Conservation (phyloP, 2,797 vertebrate genomes). For the Acipenser oxyrinchus region DNA sequence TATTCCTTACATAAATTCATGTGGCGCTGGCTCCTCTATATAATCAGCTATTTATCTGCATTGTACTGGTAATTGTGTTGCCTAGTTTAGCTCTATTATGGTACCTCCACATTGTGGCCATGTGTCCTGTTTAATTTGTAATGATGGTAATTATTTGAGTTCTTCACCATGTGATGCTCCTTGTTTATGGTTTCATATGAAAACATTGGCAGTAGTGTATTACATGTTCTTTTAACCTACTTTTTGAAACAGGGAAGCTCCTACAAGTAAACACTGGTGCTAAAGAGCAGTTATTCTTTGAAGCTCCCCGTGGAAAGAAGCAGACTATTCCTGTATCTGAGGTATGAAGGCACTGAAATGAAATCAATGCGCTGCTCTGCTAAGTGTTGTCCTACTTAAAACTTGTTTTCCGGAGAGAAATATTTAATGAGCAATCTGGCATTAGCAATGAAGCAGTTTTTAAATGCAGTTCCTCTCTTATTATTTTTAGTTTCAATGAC, state of each 20-base stretch:
- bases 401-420: conserved; percentile 23
- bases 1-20: too few species aligned
- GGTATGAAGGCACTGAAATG: conserved; percentile 56
- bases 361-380: conserved; percentile 14
- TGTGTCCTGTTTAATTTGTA: too few species aligned
- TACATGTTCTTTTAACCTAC: conserved; percentile 15
- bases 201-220: neutral
- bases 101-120: too few species aligned
- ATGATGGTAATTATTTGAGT: too few species aligned
- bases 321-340: conserved; percentile 81
- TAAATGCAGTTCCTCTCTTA: conserved; percentile 31
- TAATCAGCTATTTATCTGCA: too few species aligned
- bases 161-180: too few species aligned
- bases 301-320: conserved; percentile 91
- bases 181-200: too few species aligned
- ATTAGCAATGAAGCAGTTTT: conserved; percentile 56
- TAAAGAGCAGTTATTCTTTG: conserved; percentile 96
- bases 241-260: conserved; percentile 78
- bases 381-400: conserved; percentile 33
- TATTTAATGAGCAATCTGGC: conserved; percentile 42
- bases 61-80: too few species aligned
- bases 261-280: conserved; percentile 93
- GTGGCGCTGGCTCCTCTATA: too few species aligned
- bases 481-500: conserved; percentile 47
- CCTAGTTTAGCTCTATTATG: too few species aligned